Evolutionary conservation across 2,113 vertebrate species (phyloP), one percentile per base, ranked within the genome.

Genomic region (Triplophysa tibetana): DNA sequence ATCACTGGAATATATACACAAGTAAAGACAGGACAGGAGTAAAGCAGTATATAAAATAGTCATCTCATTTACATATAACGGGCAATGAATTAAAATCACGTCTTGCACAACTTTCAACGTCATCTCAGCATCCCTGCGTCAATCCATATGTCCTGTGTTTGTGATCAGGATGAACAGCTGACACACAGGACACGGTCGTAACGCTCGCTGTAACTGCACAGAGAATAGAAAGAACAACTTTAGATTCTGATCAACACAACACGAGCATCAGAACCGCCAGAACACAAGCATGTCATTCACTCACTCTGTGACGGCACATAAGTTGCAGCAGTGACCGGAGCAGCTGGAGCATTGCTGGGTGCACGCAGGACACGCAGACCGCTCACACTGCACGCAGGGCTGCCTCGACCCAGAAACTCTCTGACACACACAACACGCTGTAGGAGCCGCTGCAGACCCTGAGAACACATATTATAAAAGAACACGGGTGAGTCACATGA

Each of bases 101-200:
- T 84, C 66, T 85, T 83, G 68, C 41, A 75, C 45, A 75, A 84
- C 66, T 1, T 38, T 38, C 33, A 38, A 38, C 33, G 17, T 62
- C 38, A 41, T 4, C 21, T 62, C 19, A 2, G 19, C 16, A 17
- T 50, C 38, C 24, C 12, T 16, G 8, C 19, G 0, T 26, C 41
- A 16, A 4, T 54, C 33, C 33, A 38, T 26, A 21, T 19, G 50
- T 52, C 14, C 14, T 8, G 16, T 10, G 8, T 16, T 7, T 23
- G 78, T 12, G 11, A 81, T 90, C 85, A 93, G 29, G 90, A 88
- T 0, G 89, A 87, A 66, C 93, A 94, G 74, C 88, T 77, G 83
- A 89, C 90, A 86, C 93, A 94, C 1, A 92, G 77, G 2, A 92
- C 85, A 81, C 89, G 87, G 79, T 93, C 93, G 60, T 93, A 94